Percentiles rank a stretch among this genome's conserved stretches.
These are phyloP conservation scores for Scolopax rusticola DNA, from an alignment of 2,797 vertebrate species.

Conservation along the genomic window DNA sequence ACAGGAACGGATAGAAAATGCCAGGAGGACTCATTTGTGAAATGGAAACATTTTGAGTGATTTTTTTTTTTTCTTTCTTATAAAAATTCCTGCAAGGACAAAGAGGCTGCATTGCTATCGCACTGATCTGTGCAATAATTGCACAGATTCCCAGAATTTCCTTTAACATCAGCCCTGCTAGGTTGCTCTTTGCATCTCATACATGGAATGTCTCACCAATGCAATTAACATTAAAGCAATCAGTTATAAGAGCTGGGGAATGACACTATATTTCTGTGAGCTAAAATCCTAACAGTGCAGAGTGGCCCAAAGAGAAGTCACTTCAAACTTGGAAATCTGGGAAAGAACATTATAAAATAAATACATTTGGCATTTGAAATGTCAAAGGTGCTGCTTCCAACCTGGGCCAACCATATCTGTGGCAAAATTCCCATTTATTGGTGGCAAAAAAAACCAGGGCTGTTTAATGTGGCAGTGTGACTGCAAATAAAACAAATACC, in stretches of 20 bases:
- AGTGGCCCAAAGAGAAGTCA: background rate
- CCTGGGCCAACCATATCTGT: background rate
- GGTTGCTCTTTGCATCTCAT: background rate
- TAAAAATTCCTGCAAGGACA: constrained; percentile 57
- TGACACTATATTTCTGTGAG: background rate
- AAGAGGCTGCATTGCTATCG: background rate
- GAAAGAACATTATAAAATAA: background rate
- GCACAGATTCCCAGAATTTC: background rate
- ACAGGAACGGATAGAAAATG: constrained; percentile 41
- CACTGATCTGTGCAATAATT: background rate
- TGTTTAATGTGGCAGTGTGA: background rate
- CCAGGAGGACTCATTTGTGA: constrained; percentile 57
- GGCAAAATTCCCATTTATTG: background rate
- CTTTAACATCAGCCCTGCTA: background rate
- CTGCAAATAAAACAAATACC: constrained; percentile 13
- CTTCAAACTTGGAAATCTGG: background rate
- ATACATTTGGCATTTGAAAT: background rate
- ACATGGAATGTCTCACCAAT: background rate
- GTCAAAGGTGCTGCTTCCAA: background rate
- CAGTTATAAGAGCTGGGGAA: background rate
- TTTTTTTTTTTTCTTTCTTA: background rate
- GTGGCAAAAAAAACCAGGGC: background rate
- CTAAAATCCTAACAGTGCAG: background rate
- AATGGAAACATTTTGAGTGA: constrained; percentile 32
- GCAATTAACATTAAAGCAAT: background rate